phyloP scores from a whole-genome alignment of 2,113 vertebrate species.

The Oreochromis niloticus region DNA sequence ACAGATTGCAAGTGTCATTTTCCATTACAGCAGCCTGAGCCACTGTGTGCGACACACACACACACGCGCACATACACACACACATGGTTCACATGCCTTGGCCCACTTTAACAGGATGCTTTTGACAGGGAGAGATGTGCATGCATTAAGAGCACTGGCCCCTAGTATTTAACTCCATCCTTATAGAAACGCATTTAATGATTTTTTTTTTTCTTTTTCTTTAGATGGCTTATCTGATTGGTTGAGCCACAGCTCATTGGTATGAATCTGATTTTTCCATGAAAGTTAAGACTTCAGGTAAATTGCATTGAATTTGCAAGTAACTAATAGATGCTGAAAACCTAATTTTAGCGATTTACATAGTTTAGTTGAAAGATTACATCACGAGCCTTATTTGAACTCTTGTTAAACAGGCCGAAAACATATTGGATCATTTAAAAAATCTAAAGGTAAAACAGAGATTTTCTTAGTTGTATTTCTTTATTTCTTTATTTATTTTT shows the following conservation, averaged over 20 bases:
- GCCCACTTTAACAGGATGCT: constrained; percentile 70
- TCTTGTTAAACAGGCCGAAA: background rate
- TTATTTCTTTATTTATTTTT: accelerated
- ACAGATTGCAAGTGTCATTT: constrained; percentile 82
- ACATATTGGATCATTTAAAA: background rate
- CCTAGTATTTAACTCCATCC: constrained; percentile 38
- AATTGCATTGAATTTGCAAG: background rate
- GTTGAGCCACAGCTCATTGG: background rate
- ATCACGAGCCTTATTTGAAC: background rate
- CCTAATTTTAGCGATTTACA: background rate
- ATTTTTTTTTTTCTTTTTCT: background rate
- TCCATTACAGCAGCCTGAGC: constrained; percentile 69
- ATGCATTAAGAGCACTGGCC: constrained; percentile 27
- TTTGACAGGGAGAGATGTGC: constrained; percentile 62
- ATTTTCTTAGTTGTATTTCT: background rate
- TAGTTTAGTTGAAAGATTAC: background rate
- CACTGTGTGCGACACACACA: constrained; percentile 24
- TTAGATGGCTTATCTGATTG: background rate
- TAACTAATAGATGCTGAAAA: background rate
- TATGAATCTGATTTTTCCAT: background rate
- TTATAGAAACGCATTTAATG: background rate
- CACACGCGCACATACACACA: background rate
- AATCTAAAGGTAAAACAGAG: background rate
- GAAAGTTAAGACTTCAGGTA: background rate
- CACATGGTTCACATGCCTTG: constrained; percentile 50